These are phyloP conservation scores for Trisateles emortualis DNA, from an alignment of 2,888 invertebrate species.

Conservation along the genomic window DNA sequence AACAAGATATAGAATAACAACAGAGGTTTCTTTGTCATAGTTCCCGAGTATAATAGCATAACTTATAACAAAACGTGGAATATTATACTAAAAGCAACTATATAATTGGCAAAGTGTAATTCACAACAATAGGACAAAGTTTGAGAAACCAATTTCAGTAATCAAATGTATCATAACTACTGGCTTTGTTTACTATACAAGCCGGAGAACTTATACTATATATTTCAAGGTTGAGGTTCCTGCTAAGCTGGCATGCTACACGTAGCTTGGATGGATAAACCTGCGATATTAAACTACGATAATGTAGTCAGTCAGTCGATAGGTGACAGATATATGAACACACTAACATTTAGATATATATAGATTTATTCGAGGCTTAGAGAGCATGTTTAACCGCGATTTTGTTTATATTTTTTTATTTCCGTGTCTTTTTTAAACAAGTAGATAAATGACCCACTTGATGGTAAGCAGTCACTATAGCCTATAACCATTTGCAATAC, in stretches of 20 bases:
- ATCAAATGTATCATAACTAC: constrained; percentile 5
- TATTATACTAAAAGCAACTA: constrained; percentile 1
- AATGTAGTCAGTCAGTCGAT: too few relatives aligned
- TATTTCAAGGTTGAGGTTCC: background rate
- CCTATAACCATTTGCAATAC: too few relatives aligned
- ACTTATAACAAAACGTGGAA: background rate
- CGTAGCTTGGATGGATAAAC: too few relatives aligned
- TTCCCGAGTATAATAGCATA: background rate
- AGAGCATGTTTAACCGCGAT: too few relatives aligned
- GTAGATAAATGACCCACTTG: too few relatives aligned
- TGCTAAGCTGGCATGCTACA: background rate
- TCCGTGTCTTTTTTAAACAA: too few relatives aligned
- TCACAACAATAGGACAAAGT: constrained; percentile 3
- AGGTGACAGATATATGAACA: too few relatives aligned
- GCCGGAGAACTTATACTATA: background rate
- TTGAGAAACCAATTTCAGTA: background rate
- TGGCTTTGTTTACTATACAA: constrained; percentile 1
- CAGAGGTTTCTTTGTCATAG: background rate
- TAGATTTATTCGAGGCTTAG: too few relatives aligned
- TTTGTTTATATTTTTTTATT: too few relatives aligned
- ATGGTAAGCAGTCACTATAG: too few relatives aligned
- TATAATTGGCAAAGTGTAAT: constrained; percentile 1
- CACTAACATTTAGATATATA: too few relatives aligned
- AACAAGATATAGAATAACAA: background rate
- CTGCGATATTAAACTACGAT: too few relatives aligned